Conservation (phyloP, 1,140 invertebrate genomes). For the Heliconius congener region DNA sequence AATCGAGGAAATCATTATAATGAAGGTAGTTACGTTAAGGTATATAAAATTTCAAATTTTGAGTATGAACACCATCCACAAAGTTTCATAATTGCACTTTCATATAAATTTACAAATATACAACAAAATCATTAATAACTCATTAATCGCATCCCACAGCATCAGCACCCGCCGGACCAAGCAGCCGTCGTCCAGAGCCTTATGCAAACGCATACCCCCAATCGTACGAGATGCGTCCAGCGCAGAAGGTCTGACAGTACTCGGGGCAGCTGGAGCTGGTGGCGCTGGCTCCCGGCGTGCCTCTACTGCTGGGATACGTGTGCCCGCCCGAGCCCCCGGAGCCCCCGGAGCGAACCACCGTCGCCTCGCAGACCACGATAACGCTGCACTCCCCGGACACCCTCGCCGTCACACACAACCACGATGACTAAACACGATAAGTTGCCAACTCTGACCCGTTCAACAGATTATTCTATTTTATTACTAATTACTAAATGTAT, state of each 20-base stretch:
- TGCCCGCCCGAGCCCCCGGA: slow-evolving; percentile 49
- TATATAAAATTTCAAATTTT: too few species aligned
- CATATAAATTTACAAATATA: too few species aligned
- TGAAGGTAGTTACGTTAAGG: too few species aligned
- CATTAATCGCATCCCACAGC: slow-evolving; percentile 40
- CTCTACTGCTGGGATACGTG: slow-evolving; percentile 64
- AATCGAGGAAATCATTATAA: too few species aligned
- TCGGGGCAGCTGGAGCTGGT: slow-evolving; percentile 46
- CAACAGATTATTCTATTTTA: not conserved
- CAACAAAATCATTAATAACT: too few species aligned
- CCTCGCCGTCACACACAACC: slow-evolving; percentile 50
- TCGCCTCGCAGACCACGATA: slow-evolving; percentile 73
- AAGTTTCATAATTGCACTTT: not conserved
- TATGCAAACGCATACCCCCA: slow-evolving; percentile 78
- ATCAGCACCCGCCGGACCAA: slow-evolving; percentile 60
- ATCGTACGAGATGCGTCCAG: slow-evolving; percentile 73
- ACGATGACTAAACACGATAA: not conserved
- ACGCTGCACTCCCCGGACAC: slow-evolving; percentile 70
- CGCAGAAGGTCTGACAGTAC: slow-evolving; percentile 77
- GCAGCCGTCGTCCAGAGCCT: slow-evolving; percentile 64
- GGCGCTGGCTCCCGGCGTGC: slow-evolving; percentile 57
- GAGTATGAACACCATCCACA: not conserved
- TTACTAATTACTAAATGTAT: not conserved
- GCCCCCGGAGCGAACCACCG: slow-evolving; percentile 47
- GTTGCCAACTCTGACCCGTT: not conserved